These are phyloP conservation scores for Pygmarrhopalites habei DNA, from an alignment of 1,140 invertebrate species.

Conservation along the genomic window DNA sequence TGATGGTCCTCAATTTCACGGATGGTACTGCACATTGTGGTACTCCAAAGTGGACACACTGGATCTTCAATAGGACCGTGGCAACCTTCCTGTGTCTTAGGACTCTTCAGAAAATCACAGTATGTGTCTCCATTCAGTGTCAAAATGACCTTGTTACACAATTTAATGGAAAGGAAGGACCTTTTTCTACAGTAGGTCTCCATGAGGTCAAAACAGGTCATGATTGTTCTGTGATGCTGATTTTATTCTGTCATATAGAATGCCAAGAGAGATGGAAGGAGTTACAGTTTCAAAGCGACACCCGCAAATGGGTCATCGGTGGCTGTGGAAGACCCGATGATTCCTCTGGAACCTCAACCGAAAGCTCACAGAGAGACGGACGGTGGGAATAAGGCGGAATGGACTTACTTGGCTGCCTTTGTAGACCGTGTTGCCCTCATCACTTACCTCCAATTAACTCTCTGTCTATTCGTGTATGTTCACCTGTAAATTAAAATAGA, in stretches of 20 bases:
- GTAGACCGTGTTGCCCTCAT: not conserved
- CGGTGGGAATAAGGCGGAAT: conserved; percentile 5
- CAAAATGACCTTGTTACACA: too few relatives aligned
- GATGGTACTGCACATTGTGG: not conserved
- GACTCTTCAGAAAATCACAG: conserved; percentile 8
- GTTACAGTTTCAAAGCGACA: conserved; percentile 4
- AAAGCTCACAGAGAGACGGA: not conserved
- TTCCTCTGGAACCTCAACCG: not conserved
- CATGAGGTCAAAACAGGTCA: too few relatives aligned
- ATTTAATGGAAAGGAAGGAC: too few relatives aligned
- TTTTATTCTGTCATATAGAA: too few relatives aligned
- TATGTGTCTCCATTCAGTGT: too few relatives aligned
- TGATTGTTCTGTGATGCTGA: too few relatives aligned
- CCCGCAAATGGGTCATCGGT: conserved; percentile 9
- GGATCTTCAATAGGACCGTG: not conserved
- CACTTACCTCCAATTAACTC: not conserved
- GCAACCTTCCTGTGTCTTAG: not conserved
- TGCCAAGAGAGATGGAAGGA: conserved; percentile 5
- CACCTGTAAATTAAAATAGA: not conserved
- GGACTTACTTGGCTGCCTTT: not conserved
- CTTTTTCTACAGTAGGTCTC: too few relatives aligned
- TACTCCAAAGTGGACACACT: conserved; percentile 3
- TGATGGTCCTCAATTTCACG: conserved; percentile 1
- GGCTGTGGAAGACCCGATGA: conserved; percentile 1
- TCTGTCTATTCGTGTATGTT: not conserved